phyloP scores from a whole-genome alignment of 2,797 vertebrate species.

The Rallus crepitans region DNA sequence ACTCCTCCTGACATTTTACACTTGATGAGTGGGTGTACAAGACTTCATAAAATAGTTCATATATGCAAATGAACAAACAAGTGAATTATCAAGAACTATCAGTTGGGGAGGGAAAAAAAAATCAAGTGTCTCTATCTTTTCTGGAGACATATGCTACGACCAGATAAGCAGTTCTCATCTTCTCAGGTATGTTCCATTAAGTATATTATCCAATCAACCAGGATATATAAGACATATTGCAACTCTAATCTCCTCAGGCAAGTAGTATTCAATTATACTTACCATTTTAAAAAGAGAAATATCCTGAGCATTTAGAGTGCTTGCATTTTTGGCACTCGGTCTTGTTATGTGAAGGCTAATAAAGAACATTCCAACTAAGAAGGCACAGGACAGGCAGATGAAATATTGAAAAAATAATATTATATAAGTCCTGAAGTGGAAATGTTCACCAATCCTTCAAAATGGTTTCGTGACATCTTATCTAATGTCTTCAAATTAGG shows the following conservation, averaged over 20 bases:
- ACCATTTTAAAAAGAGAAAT: slow-evolving; percentile 35
- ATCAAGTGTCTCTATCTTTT: slow-evolving; percentile 41
- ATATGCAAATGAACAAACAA: slow-evolving; percentile 9
- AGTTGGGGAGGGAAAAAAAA: not conserved
- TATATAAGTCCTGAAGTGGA: not conserved
- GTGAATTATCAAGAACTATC: slow-evolving; percentile 27
- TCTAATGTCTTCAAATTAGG: slow-evolving; percentile 39
- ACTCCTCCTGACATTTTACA: not conserved
- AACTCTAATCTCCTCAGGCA: slow-evolving; percentile 34
- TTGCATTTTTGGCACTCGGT: not conserved
- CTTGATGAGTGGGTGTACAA: not conserved
- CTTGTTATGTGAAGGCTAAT: slow-evolving; percentile 20
- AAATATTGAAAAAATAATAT: slow-evolving; percentile 50
- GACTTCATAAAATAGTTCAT: not conserved
- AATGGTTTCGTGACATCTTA: slow-evolving; percentile 27
- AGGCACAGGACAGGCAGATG: slow-evolving; percentile 10
- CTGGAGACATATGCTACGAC: slow-evolving; percentile 9
- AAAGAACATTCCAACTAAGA: slow-evolving; percentile 28
- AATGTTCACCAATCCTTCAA: not conserved
- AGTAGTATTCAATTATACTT: slow-evolving; percentile 58
- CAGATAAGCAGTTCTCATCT: slow-evolving; percentile 58
- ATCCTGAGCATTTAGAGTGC: slow-evolving; percentile 7
- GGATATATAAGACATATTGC: slow-evolving; percentile 27
- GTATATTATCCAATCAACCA: slow-evolving; percentile 48
- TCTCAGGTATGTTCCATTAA: slow-evolving; percentile 58